Conservation (phyloP, 2,888 invertebrate species). For the Monochamus alternatus region DNA sequence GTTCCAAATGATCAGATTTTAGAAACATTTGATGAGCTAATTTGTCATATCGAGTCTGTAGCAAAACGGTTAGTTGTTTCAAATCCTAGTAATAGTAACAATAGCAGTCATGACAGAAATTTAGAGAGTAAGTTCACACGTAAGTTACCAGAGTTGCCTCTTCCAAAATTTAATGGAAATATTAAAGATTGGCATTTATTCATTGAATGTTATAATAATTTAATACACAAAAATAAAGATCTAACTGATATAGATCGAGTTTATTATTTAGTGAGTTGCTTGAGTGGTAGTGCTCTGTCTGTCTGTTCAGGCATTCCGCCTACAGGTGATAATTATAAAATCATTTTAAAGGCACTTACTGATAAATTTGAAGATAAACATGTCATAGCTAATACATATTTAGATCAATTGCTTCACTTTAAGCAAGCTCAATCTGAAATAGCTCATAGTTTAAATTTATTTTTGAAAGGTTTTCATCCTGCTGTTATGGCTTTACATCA, state of each 20-base stretch:
- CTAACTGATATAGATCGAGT: not conserved
- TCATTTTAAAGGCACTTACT: constrained; percentile 10
- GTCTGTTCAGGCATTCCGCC: constrained; percentile 6
- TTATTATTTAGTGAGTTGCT: constrained; percentile 19
- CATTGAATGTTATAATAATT: constrained; percentile 8
- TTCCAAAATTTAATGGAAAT: constrained; percentile 13
- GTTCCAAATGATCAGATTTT: not conserved
- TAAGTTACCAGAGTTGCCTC: constrained; percentile 8
- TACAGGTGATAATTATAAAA: constrained; percentile 20
- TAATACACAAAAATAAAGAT: too few species aligned
- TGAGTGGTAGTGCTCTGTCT: constrained; percentile 2
- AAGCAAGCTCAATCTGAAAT: too few species aligned
- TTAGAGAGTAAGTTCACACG: not conserved
- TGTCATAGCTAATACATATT: too few species aligned
- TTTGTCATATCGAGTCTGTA: constrained; percentile 4
- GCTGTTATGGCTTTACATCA: constrained; percentile 25
- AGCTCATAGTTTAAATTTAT: too few species aligned
- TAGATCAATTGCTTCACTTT: too few species aligned
- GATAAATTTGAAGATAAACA: constrained; percentile 23
- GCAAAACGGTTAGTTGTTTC: not conserved
- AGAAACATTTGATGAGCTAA: constrained; percentile 10
- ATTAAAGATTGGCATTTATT: constrained; percentile 14
- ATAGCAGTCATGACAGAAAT: not conserved
- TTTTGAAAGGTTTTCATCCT: too few species aligned
- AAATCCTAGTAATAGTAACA: not conserved